Conservation (phyloP, 2,113 vertebrate species). For the Pogonocichla stellata region DNA sequence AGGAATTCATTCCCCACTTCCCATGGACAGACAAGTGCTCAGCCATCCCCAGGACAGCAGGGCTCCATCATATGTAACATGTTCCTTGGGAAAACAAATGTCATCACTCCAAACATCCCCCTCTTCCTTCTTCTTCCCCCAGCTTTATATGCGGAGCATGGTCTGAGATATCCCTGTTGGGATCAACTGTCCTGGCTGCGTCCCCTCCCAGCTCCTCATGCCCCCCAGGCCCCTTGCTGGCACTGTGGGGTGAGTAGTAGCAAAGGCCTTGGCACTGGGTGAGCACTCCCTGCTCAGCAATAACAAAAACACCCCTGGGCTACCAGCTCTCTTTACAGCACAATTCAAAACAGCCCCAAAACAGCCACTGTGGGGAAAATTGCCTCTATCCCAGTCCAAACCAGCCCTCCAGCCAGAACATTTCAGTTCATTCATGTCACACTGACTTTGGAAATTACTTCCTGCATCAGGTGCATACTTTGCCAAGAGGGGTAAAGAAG, state of each 20-base stretch:
- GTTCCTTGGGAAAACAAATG: neutral
- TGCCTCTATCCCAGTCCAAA: neutral
- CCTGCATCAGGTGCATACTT: neutral
- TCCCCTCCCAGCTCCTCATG: neutral
- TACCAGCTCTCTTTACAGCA: neutral
- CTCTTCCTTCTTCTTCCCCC: neutral
- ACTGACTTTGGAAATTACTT: neutral
- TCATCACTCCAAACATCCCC: neutral
- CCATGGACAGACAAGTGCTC: neutral
- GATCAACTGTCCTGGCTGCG: neutral
- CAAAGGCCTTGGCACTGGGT: neutral
- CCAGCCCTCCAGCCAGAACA: neutral
- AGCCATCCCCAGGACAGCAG: neutral
- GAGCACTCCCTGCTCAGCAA: neutral
- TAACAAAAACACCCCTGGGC: neutral
- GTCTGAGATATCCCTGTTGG: neutral
- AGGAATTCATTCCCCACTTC: neutral
- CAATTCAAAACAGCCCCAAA: neutral
- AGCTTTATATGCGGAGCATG: neutral
- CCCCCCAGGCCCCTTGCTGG: neutral
- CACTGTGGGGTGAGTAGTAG: neutral
- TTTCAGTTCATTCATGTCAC: neutral
- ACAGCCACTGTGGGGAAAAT: neutral
- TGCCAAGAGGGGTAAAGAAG: neutral
- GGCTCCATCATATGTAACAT: neutral